phyloP scores from a whole-genome alignment of 1,140 invertebrate genomes.

The Trichonephila clavata region DNA sequence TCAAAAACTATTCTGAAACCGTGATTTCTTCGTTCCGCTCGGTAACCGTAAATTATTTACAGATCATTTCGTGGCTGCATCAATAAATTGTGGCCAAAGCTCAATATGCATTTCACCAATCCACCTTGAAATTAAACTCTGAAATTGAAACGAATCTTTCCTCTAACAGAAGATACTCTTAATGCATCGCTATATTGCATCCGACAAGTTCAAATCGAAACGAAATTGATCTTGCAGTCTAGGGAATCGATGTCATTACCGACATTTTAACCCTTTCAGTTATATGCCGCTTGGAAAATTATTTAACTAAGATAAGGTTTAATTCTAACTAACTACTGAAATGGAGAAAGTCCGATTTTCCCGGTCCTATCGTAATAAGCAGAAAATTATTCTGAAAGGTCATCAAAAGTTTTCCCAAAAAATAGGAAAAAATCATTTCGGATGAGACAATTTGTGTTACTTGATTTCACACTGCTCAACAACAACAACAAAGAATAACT shows the following conservation, averaged over 20 bases:
- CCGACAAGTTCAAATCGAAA: neutral
- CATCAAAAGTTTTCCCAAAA: no score
- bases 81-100: neutral
- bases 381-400: neutral
- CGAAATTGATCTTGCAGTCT: neutral
- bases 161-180: neutral
- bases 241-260: neutral
- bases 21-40: no score
- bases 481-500: no score
- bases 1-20: no score
- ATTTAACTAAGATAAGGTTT: neutral
- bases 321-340: neutral
- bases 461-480: no score
- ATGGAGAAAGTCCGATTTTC: neutral
- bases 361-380: neutral
- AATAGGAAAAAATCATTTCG: no score
- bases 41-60: neutral
- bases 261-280: neutral
- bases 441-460: no score
- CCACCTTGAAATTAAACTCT: neutral
- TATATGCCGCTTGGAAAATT: neutral
- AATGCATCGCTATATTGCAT: neutral
- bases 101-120: neutral
- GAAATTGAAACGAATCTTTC: neutral
- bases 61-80: no score